Evolutionary conservation across 2,113 vertebrate genomes (phyloP).

Genomic region (Oryzias celebensis): DNA sequence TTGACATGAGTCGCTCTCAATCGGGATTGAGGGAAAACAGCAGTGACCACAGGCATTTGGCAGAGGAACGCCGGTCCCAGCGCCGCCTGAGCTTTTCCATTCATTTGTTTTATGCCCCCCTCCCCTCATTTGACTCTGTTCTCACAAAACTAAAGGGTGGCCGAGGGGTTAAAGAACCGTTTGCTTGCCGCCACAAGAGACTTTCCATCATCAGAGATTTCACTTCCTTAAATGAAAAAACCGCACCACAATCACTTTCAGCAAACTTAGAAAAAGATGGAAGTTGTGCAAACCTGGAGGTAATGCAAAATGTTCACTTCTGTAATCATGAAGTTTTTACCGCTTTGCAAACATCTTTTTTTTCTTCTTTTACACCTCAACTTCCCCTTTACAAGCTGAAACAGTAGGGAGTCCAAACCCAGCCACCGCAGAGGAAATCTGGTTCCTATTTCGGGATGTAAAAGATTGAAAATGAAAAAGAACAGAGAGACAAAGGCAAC

Average conservation of each 20-base stretch:
- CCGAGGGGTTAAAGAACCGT: conserved; percentile 8
- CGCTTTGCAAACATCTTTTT: conserved; percentile 55
- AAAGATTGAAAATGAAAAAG: conserved; percentile 76
- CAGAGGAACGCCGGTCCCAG: neutral
- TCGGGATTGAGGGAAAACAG: conserved; percentile 54
- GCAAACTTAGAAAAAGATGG: conserved; percentile 41
- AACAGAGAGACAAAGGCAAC: conserved; percentile 57
- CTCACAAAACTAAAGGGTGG: conserved; percentile 17
- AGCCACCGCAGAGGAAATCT: conserved; percentile 73
- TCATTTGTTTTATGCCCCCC: conserved; percentile 28
- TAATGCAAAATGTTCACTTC: conserved; percentile 60
- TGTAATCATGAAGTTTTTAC: conserved; percentile 73
- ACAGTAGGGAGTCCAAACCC: conserved; percentile 71
- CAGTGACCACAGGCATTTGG: conserved; percentile 12
- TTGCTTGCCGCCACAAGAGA: conserved; percentile 1
- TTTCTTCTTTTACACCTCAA: conserved; percentile 69
- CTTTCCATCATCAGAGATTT: neutral
- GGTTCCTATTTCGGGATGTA: conserved; percentile 78
- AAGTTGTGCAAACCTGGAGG: conserved; percentile 26
- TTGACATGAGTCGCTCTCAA: conserved; percentile 49
- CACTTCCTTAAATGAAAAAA: conserved; percentile 20
- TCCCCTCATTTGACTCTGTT: conserved; percentile 11
- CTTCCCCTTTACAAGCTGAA: conserved; percentile 75
- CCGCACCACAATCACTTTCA: conserved; percentile 7
- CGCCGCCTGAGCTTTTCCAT: conserved; percentile 21